A percentile compares a stretch with the other conserved stretches of the same genome.
Conservation (phyloP, 2,797 vertebrate species). For the Oryzias sinensis region DNA sequence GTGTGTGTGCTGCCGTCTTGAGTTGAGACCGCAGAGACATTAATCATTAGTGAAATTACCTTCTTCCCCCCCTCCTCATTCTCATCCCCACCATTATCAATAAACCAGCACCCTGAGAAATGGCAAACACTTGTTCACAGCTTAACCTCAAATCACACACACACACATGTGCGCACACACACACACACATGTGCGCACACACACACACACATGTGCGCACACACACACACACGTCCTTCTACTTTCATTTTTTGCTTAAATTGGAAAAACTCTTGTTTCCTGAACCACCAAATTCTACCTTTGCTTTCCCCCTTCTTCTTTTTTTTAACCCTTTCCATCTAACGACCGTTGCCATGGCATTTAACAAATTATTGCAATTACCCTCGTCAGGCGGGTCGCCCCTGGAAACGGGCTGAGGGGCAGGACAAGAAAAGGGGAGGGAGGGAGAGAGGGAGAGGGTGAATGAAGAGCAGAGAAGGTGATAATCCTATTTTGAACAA, state of each 20-base stretch:
- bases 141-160: slow-evolving; percentile 13
- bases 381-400: slow-evolving; percentile 98
- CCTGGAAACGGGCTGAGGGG: slow-evolving; percentile 94
- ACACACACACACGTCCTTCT: slow-evolving; percentile 73
- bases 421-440: slow-evolving; percentile 62
- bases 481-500: slow-evolving; percentile 99
- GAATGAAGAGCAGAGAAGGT: slow-evolving; percentile 87
- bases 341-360: slow-evolving; percentile 99
- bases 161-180: slow-evolving; percentile 77
- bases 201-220: slow-evolving; percentile 49
- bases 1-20: slow-evolving; percentile 86
- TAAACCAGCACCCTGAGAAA: slow-evolving; percentile 95
- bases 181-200: too few species aligned
- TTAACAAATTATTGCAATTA: slow-evolving; percentile 99
- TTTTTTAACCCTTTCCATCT: slow-evolving; percentile 88
- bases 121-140: slow-evolving; percentile 96
- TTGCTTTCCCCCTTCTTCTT: slow-evolving; percentile 64
- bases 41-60: slow-evolving; percentile 98
- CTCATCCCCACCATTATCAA: slow-evolving; percentile 88
- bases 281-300: slow-evolving; percentile 64
- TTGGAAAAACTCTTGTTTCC: slow-evolving; percentile 86
- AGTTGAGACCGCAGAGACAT: slow-evolving; percentile 86
- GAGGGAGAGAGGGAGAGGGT: slow-evolving; percentile 55
- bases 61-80: slow-evolving; percentile 62
- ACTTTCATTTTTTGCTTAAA: slow-evolving; percentile 91